A percentile compares a stretch with the other conserved stretches of the same genome.
phyloP scores from a whole-genome alignment of 1,140 invertebrate genomes.

The Armadillidium nasatum region DNA sequence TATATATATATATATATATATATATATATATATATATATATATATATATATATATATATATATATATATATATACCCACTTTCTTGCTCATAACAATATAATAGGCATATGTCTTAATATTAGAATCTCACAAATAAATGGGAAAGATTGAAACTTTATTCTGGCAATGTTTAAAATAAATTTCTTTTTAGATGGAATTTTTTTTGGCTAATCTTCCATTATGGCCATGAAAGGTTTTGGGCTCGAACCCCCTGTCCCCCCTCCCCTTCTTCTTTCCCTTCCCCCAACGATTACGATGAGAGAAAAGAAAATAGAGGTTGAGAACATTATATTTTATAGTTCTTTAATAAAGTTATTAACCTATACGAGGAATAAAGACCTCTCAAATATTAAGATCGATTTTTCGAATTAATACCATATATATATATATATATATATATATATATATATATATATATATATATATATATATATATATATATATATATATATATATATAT shows the following conservation, averaged over 20 bases:
- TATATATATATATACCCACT: background rate
- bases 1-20: background rate
- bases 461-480: constrained; percentile 17
- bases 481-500: constrained; percentile 16
- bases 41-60: background rate
- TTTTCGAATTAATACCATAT: background rate
- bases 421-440: constrained; percentile 5
- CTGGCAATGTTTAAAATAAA: background rate
- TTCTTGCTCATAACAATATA: no score
- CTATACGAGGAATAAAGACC: no score
- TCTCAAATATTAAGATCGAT: background rate
- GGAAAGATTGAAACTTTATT: background rate
- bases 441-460: constrained; percentile 18
- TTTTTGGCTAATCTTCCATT: background rate
- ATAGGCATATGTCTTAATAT: no score
- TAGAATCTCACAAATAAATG: background rate
- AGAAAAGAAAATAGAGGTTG: no score
- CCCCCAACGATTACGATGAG: no score
- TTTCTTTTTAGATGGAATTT: background rate
- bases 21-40: background rate
- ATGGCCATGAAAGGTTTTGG: no score
- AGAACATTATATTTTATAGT: no score
- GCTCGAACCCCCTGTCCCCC: no score
- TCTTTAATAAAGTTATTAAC: no score
- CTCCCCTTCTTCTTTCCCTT: no score